Percentiles rank a stretch among this genome's conserved stretches.
These are phyloP conservation scores for Parnassius smintheus DNA, from an alignment of 2,888 invertebrate genomes.

Conservation along the genomic window DNA sequence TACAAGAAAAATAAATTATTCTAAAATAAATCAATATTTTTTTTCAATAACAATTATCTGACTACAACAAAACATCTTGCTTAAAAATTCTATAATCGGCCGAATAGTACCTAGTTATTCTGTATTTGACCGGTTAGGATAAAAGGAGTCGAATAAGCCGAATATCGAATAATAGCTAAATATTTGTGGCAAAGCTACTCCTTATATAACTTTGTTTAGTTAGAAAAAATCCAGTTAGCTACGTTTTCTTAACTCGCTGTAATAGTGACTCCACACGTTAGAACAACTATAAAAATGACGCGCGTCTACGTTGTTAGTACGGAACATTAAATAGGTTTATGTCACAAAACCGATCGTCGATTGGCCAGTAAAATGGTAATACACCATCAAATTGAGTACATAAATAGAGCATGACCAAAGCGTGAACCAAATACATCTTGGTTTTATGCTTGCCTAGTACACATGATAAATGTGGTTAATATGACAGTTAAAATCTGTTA, in stretches of 20 bases:
- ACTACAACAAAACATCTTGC: no score
- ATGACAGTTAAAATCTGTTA: slow-evolving; percentile 18
- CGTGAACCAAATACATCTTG: slow-evolving; percentile 9
- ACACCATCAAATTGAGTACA: slow-evolving; percentile 2
- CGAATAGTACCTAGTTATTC: no score
- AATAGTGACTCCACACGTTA: neutral
- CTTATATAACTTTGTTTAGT: no score
- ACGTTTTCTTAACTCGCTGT: neutral
- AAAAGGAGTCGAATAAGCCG: no score
- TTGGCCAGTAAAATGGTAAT: slow-evolving; percentile 21
- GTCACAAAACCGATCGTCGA: slow-evolving; percentile 23
- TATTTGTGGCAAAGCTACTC: no score
- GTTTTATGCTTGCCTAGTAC: slow-evolving; percentile 16
- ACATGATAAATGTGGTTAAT: neutral
- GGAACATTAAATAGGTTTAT: slow-evolving; percentile 21
- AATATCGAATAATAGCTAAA: no score
- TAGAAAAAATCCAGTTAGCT: no score
- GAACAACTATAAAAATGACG: slow-evolving; percentile 10
- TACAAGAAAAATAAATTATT: no score
- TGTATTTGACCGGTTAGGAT: no score
- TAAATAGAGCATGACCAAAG: slow-evolving; percentile 11
- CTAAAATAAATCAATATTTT: no score
- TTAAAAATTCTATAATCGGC: no score
- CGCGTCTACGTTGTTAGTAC: slow-evolving; percentile 10
- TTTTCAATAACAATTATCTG: no score